phyloP scores from a whole-genome alignment of 2,888 invertebrate genomes.

The Osmoderma eremita region DNA sequence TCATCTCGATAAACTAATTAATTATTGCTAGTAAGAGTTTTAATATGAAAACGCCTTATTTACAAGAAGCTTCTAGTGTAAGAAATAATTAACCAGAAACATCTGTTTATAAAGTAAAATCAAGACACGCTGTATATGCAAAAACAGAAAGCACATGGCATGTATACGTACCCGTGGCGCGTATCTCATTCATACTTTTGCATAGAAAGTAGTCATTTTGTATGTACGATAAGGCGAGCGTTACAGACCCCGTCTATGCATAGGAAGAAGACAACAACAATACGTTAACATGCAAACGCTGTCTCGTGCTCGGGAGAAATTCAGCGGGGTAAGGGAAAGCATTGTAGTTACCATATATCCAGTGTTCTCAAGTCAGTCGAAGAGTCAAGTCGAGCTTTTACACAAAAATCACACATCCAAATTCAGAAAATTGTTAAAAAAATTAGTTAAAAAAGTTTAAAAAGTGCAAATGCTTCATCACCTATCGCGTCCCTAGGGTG shows the following conservation, averaged over 20 bases:
- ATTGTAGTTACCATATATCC: conserved; percentile 66
- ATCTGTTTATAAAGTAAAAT: neutral
- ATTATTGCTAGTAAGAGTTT: no score
- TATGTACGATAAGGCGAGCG: conserved; percentile 62
- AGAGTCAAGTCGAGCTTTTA: conserved; percentile 59
- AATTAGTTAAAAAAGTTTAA: conserved; percentile 20
- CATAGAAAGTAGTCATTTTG: conserved; percentile 70
- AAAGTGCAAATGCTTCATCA: conserved; percentile 21
- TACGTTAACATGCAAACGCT: conserved; percentile 66
- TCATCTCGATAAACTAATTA: no score
- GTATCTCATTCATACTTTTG: conserved; percentile 71
- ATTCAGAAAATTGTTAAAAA: conserved; percentile 25
- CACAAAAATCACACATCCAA: conserved; percentile 36
- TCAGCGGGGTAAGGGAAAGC: conserved; percentile 61
- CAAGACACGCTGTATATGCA: conserved; percentile 51
- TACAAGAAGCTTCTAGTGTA: no score
- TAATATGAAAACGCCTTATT: no score
- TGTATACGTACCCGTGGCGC: conserved; percentile 62
- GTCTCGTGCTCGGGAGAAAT: conserved; percentile 65
- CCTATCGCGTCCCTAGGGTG: neutral
- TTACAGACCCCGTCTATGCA: conserved; percentile 52
- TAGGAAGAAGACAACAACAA: conserved; percentile 58
- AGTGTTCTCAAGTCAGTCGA: conserved; percentile 65
- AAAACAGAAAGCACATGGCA: conserved; percentile 58
- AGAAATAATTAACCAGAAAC: neutral